Base-by-base conservation (phyloP, 53 echinoderm and acorn worm species). In the Actinopyga echinites region DNA sequence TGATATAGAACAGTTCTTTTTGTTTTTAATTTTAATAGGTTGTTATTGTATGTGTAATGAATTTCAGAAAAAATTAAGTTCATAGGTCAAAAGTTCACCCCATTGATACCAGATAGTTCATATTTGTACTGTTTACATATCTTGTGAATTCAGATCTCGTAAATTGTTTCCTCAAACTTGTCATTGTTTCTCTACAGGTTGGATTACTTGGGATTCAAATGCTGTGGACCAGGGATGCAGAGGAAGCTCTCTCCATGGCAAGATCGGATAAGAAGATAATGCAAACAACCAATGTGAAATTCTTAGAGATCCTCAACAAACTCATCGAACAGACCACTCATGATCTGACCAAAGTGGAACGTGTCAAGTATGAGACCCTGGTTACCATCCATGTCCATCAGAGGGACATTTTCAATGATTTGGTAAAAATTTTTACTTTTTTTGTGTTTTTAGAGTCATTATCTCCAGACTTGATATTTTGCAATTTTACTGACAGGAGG, bases 381-480 rank as follows among this genome's bases (percentile, higher is more conserved):
- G 97, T 97, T 19, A 97, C 97, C 80, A 97, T 97, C 42, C 97
- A 97, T 56, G 97, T 97, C 8, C 97, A 97, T 83, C 97, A 97
- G 86, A 92, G 97, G 56, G 97, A 97, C 52, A 97, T 97, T 81
- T 97, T 97, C 85, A 93, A 97, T 85, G 97, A 97, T 57, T 79
- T 97, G 92, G 97, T 97, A 75, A 77, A 55, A 30, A 32, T 26
- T 30, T 77, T 32, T 56, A 11, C 32, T 3, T 17, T 17, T 15
- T 15, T 49, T 17, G 13, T 49, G 49, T 17, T 49, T 49, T 17
- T 0, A n/a, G 5, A 49, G 13, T 15, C 1, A 15, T 15, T 1
- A 8, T 9, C 11, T 11, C 44, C 4, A 37, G 37, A 7, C 7
- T 3, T 44, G 44, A 1, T 44, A 44, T 44, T 44, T 44, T 44